These are phyloP conservation scores for Porites rus DNA, from an alignment of 92 coral and sea anemone genomes.

Conservation along the genomic window DNA sequence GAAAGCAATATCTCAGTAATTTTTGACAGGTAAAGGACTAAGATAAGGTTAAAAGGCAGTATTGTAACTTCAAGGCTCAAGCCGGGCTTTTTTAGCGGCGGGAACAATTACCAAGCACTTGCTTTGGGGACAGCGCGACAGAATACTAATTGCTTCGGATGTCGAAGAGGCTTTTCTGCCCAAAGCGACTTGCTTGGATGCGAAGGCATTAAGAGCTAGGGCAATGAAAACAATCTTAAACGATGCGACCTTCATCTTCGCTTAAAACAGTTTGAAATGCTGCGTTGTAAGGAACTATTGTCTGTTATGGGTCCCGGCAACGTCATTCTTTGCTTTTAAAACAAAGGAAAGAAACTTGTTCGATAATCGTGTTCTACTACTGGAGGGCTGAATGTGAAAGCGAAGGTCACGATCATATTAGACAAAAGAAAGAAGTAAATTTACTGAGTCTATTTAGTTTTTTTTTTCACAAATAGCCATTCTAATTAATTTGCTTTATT, in stretches of 20 bases:
- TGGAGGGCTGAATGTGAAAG: not conserved
- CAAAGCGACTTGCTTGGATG: not conserved
- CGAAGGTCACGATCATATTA: not conserved
- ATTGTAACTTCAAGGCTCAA: too few relatives aligned
- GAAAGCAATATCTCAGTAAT: not conserved
- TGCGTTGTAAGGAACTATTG: not conserved
- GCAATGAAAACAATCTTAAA: not conserved
- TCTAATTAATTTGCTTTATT: too few relatives aligned
- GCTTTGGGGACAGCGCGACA: not conserved
- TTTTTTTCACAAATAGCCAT: too few relatives aligned
- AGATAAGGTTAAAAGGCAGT: not conserved
- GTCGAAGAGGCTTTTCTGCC: not conserved
- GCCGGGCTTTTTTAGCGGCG: not conserved
- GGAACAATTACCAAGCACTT: not conserved
- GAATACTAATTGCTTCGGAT: not conserved
- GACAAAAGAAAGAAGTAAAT: too few relatives aligned
- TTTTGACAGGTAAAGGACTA: too few relatives aligned
- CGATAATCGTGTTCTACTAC: not conserved
- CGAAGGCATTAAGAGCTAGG: not conserved
- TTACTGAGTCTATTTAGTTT: too few relatives aligned
- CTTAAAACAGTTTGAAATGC: not conserved
- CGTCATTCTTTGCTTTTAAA: not conserved
- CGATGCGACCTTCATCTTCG: not conserved
- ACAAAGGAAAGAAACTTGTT: not conserved
- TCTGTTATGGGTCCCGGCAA: not conserved